Base-by-base conservation (phyloP, 2,888 invertebrate genomes). In the Melolontha melolontha region DNA sequence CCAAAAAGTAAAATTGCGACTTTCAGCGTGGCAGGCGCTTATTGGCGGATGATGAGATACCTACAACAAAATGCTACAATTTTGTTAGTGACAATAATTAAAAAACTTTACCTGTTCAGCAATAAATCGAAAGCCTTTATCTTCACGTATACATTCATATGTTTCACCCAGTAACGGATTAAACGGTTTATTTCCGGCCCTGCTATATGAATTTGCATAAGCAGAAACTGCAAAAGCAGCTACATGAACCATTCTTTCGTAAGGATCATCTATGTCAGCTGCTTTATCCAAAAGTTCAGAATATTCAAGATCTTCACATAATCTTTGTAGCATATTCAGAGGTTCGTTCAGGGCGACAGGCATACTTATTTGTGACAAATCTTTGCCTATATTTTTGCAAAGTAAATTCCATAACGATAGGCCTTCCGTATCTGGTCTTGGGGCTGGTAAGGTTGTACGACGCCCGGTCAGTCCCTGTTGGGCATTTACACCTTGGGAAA, bases 31-130 rank as follows among this genome's bases (percentile, higher is more conserved):
- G 75, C 93, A 93, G 17, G 92, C 92, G 65, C 92, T 92, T 22
- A 94, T 88, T 0, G 94, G 94, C 1, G 94, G 94, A 84, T 94
- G 94, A 82, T 94, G 94, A 57, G 92, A 92, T 1, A 94, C 93
- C 54, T 54, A 6, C 29, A 40, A 8, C 34, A 50, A 44, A 11
- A 10, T 10, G 2, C n/a, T 91, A 91, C 78, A 8, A 66, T 71
- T 50, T 64, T 51, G 34, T n/a, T n/a, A 22, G 4, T 1, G 34
- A 6, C 34, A 34, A 34, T 6, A 34, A 29, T 11, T 5, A 39
- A 39, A 16, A 8, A 16, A 29, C n/a, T 6, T 51, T 16, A 54
- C 54, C 87, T 94, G 94, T 80, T 94, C 94, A 0, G 92, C 89
- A 5, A 94, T 79, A 80, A 92, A 94, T 69, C 89, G 84, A 86